Base-by-base conservation (phyloP, 92 coral and sea anemone genomes). In the Meandrina meandrites region DNA sequence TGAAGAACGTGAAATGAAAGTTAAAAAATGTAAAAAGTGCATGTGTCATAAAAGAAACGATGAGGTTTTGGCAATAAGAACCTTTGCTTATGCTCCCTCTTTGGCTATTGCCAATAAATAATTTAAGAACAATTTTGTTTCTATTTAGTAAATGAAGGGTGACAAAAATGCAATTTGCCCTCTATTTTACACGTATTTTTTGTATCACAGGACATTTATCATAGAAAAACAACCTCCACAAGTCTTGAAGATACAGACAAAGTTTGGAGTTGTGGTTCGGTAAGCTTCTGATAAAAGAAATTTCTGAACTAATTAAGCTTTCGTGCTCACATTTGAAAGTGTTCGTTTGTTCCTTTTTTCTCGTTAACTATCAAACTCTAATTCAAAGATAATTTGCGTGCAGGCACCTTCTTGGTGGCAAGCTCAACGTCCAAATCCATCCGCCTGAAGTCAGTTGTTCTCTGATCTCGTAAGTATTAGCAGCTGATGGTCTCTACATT, bases 141-240 rank as follows among this genome's bases (percentile, higher is more conserved):
- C n/a, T n/a, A n/a, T n/a, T n/a, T 24, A 27, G 31, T 66, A 27
- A 27, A 4, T 24, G 14, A 66, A 28, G 35, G 17, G 71, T 66
- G 2, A 60, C 68, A 66, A 27, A n/a, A 66, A 64, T 64, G 31
- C 4, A 27, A 11, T 64, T 64, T 54, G 60, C 22, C 22, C 16
- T 53, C 27, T 8, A 13, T 18, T 22, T 35, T 35, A 17, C 69
- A 13, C 1, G 28, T 79, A 37, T 22, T 9, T 92, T 73, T 81
- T 57, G 4, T 34, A 64, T 84, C 54, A 19, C 32, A 97, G 99
- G 82, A 82, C 97, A 32, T 97, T 97, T 67, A 84, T 97, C 34
- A 90, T 97, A 75, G 98, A 95, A 56, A 95, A 91, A 67, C 99
- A 97, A 79, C 96, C 99, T 27, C 98, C 94, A 14, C 99, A 97